These are phyloP conservation scores for Odobenus rosmarus DNA, from an alignment of 2,113 vertebrate genomes.

Conservation along the genomic window DNA sequence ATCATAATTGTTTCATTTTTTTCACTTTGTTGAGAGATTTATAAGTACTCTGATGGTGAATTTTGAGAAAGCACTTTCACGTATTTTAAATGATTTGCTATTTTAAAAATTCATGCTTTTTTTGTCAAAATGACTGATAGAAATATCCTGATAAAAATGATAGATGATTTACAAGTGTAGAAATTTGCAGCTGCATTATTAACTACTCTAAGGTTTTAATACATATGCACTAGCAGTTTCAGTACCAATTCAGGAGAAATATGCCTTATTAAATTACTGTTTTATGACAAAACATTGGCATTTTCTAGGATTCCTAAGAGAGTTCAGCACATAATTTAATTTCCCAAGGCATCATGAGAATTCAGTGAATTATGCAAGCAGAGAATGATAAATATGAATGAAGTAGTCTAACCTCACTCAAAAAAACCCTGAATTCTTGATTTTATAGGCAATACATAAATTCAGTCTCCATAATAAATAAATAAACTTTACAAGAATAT, in stretches of 20 bases:
- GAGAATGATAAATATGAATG: background rate
- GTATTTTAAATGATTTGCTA: background rate
- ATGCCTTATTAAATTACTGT: background rate
- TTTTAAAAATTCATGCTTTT: background rate
- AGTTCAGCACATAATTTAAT: background rate
- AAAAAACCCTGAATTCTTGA: constrained; percentile 5
- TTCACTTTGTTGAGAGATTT: background rate
- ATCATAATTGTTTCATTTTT: background rate
- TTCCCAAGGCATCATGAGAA: background rate
- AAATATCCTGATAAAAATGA: background rate
- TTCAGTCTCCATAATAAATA: background rate
- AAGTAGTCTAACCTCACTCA: background rate
- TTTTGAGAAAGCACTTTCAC: background rate
- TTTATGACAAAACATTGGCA: background rate
- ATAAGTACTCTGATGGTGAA: background rate
- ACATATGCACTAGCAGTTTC: background rate
- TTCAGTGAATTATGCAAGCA: background rate
- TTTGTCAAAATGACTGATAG: background rate
- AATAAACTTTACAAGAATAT: background rate
- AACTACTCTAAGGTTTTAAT: background rate
- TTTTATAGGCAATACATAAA: background rate
- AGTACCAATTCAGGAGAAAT: background rate
- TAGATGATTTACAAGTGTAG: background rate
- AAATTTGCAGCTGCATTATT: background rate
- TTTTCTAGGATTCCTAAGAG: background rate